Conservation (phyloP, 2,888 invertebrate species). For the Drosophila antonietae region DNA sequence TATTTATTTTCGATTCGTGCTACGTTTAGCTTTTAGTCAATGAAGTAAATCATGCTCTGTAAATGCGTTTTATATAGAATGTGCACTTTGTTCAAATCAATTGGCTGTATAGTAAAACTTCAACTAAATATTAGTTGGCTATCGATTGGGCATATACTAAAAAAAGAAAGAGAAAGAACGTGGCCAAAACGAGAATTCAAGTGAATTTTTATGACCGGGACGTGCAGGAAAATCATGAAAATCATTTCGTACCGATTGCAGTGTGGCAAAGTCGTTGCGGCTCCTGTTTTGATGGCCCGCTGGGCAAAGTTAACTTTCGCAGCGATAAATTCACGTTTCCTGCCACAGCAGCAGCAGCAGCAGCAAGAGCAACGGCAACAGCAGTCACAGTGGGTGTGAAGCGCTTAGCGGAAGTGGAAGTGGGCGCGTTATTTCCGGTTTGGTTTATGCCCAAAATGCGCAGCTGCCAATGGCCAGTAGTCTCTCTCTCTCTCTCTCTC, state of each 20-base stretch:
- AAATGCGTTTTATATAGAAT: not conserved
- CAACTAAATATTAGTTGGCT: constrained; percentile 42
- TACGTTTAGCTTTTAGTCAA: constrained; percentile 45
- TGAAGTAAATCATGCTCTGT: constrained; percentile 14
- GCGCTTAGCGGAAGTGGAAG: constrained; percentile 64
- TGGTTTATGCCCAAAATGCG: constrained; percentile 35
- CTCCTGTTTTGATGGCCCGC: constrained; percentile 42
- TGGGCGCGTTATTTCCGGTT: constrained; percentile 70
- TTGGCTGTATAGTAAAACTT: constrained; percentile 20
- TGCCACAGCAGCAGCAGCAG: constrained; percentile 43
- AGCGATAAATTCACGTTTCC: constrained; percentile 77
- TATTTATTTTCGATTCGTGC: constrained; percentile 62
- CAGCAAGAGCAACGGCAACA: constrained; percentile 11
- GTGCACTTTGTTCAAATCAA: constrained; percentile 51
- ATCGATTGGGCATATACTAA: constrained; percentile 36
- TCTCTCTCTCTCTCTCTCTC: not conserved
- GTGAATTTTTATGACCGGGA: constrained; percentile 45
- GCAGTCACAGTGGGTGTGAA: constrained; percentile 55
- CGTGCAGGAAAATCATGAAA: constrained; percentile 69
- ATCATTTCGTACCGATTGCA: constrained; percentile 17
- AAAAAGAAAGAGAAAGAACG: not conserved
- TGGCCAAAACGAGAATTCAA: constrained; percentile 46
- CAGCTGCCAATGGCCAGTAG: constrained; percentile 32
- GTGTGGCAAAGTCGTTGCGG: constrained; percentile 10
- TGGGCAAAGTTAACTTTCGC: constrained; percentile 62